Evolutionary conservation across 2,888 invertebrate genomes (phyloP), one percentile per base, ranked within the genome.

Genomic region (Xanthia icteritia): DNA sequence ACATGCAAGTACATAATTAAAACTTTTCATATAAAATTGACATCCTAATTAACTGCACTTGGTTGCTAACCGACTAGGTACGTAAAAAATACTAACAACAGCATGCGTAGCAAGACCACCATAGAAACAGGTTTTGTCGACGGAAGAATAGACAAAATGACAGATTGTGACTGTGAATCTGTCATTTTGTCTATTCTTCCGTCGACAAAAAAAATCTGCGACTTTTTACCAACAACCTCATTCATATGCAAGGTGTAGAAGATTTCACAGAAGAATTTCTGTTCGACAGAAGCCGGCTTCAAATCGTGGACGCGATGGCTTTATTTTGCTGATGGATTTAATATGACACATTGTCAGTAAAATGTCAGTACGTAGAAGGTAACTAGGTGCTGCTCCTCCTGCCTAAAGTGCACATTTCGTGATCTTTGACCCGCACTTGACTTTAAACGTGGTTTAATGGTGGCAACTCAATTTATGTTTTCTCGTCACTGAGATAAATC

Each of bases 401-500:
- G n/a, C 64, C 15, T 2, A 3, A 13, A 42, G 4, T 11, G 31
- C 8, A 6, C 51, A 31, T 8, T 56, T 54, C 45, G 51, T 75
- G 45, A 69, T 71, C 61, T 76, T 69, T 68, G 69, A 54, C 51
- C 45, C 1, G 9, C 36, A 45, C 54, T 73, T 73, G 54, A 77
- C n/a, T 61, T 61, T 67, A 61, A 70, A 56, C 54, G 60, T 31
- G 27, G 54, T 67, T 73, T 82, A n/a, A 77, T n/a, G 45, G 17
- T 58, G 80, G 58, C 64, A 80, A 45, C 68, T 74, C 60, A 60
- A 74, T 74, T 65, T 69, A 80, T 69, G 60, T 66, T 60, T 56
- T n/a, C 23, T 5, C 17, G 2, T 51, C 15, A 58, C 66, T 58
- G 23, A 6, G 13, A n/a, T 39, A 54, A 69, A 58, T 72, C 58